Evolutionary conservation across 2,797 vertebrate genomes (phyloP).

Genomic region (Anguilla megastoma): DNA sequence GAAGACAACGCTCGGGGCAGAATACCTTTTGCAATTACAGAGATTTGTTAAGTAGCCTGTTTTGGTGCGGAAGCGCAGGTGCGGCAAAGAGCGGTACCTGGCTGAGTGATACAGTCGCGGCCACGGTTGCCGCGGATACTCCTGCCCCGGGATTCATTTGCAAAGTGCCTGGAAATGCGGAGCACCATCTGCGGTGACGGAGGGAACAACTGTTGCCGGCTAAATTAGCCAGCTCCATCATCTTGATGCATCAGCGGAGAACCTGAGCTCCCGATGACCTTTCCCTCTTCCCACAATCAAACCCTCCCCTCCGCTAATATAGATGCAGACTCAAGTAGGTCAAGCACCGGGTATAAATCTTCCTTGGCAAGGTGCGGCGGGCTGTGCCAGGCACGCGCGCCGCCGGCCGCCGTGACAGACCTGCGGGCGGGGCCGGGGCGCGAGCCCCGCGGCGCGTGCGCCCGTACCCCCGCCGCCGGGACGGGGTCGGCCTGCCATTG

Average conservation of each 20-base stretch:
- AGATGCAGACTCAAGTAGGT: conserved; percentile 96
- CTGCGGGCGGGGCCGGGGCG: conserved; percentile 75
- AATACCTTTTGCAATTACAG: background rate
- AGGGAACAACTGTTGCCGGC: conserved; percentile 98
- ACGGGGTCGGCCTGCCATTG: conserved; percentile 79
- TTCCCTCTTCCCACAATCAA: conserved; percentile 87
- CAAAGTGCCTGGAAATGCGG: conserved; percentile 64
- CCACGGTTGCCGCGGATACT: conserved; percentile 16
- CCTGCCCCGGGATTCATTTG: conserved; percentile 61
- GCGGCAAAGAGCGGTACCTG: conserved; percentile 29
- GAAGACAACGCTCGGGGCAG: background rate
- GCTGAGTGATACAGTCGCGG: conserved; percentile 22
- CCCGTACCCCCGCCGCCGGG: conserved; percentile 73
- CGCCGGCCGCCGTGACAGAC: conserved; percentile 80
- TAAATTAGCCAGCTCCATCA: conserved; percentile 98
- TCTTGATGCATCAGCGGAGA: conserved; percentile 88
- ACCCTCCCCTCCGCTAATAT: conserved; percentile 87
- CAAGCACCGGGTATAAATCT: conserved; percentile 96
- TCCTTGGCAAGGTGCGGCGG: conserved; percentile 78
- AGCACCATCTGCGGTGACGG: conserved; percentile 90
- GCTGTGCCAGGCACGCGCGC: conserved; percentile 83
- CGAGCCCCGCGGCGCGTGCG: conserved; percentile 71
- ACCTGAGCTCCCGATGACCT: conserved; percentile 91
- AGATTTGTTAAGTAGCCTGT: conserved; percentile 25
- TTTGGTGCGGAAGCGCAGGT: conserved; percentile 21